Base-by-base conservation (phyloP, 2,797 vertebrate genomes). In the Glyptemys insculpta region DNA sequence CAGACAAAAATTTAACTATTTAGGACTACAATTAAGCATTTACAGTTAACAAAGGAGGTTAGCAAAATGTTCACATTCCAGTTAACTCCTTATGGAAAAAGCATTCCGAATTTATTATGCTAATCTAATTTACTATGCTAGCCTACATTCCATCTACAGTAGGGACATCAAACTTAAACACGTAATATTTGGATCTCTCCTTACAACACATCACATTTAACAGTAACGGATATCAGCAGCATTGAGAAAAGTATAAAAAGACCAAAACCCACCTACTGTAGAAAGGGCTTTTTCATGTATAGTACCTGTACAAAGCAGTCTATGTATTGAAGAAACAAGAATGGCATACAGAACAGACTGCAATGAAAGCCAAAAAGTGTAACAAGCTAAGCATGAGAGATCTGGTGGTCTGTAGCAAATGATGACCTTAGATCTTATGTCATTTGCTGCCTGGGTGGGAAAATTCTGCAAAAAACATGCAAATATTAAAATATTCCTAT, bases 51-150 rank as follows among this genome's bases (percentile, higher is more conserved):
- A 96, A 97, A 98, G 98, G 97, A 96, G 97, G 97, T 94, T 97
- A 98, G 98, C 96, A 98, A 97, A 97, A 96, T 98, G 98, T 98
- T 98, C 98, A 98, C 98, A 99, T 98, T 98, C 98, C 98, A 98
- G 96, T 98, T 91, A 98, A 98, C 96, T 98, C 98, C 97, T 98
- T 97, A 94, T 98, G 98, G 96, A 98, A 98, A 98, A 98, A 97
- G 98, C 98, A 98, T 98, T 97, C 97, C 98, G 98, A 98, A 98
- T 97, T 96, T 95, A 98, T 98, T 98, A 97, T 85, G 97, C 96
- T 97, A 95, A 92, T 98, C 97, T 98, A 98, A 94, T 91, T 98
- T 96, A 97, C 97, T 97, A 97, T 97, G 97, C 83, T 84, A 97
- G 87, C 79, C 96, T 97, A 98, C 97, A 97, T 96, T 97, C 98